Conservation (phyloP, 2,113 vertebrate genomes). For the Etheostoma cragini region DNA sequence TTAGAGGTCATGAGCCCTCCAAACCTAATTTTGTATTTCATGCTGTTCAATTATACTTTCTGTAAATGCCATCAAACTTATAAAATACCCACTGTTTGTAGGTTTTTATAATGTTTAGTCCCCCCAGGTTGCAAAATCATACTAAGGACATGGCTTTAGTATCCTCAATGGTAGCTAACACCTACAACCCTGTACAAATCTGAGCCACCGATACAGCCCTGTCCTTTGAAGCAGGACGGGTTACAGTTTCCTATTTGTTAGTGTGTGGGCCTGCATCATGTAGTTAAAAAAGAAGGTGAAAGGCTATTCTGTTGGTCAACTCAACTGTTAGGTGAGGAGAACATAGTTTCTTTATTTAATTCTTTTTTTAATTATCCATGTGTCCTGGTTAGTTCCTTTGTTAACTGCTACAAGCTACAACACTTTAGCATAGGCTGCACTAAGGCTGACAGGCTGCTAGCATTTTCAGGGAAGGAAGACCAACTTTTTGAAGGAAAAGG, state of each 20-base stretch:
- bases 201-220: neutral
- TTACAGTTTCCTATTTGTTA: neutral
- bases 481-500: slow-evolving; percentile 10
- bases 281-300: neutral
- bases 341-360: neutral
- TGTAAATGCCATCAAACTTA: neutral
- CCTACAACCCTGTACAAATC: neutral
- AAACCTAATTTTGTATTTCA: neutral
- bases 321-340: neutral
- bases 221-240: neutral
- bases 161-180: neutral
- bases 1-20: neutral
- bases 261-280: neutral
- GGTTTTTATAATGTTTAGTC: neutral
- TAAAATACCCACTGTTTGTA: neutral
- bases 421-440: neutral
- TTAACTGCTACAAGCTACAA: neutral
- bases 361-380: neutral
- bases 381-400: neutral
- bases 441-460: neutral
- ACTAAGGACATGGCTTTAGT: neutral
- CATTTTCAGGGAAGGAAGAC: neutral
- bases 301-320: no score
- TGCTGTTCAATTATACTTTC: neutral
- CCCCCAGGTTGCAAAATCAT: neutral